Base-by-base conservation (phyloP, 1,140 invertebrate genomes). In the Carcinoscorpius rotundicauda region DNA sequence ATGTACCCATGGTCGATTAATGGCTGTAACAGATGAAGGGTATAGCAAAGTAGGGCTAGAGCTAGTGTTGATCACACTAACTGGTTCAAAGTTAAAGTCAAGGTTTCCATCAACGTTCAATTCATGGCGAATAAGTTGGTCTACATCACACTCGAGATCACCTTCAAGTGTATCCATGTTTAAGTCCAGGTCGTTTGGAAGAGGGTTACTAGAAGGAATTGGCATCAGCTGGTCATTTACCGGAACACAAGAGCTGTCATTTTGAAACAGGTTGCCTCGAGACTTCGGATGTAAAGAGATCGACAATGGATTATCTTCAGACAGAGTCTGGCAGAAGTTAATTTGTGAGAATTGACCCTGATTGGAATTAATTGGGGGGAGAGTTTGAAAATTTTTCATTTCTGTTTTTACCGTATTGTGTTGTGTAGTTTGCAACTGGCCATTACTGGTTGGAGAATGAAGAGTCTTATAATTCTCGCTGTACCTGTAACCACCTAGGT, bases 81-180 rank as follows among this genome's bases (percentile, higher is more conserved):
- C 6, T 6, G 6, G 53, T 55, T 72, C 74, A 78, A 96, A 95
- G 77, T 93, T 94, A 76, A 95, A 96, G 79, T 96, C 93, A 73
- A 95, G 78, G 68, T 85, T 86, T 11, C 91, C 92, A 70, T 91
- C 91, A 79, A 96, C 86, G 75, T 84, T 87, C 62, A 96, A 81
- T 79, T 97, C 93, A 77, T 95, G 90, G 70, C 91, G 88, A 73
- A 96, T 91, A 62, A 94, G 88, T 82, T 94, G 90, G 72, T 96
- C 91, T n/a, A 97, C 89, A 75, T 95, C 93, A 79, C 91, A 95
- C 72, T 94, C 91, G 70, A 95, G 87, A 66, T 84, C 84, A 60
- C 84, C 87, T 52, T 88, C 87, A 66, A 86, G 77, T 51, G 85
- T 83, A 74, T 93, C 89, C 68, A 93, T 85, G 75, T 89, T 91